Percentiles rank a stretch among this genome's conserved stretches.
phyloP scores from a whole-genome alignment of 2,888 invertebrate species.

The Trachelus tabidus region DNA sequence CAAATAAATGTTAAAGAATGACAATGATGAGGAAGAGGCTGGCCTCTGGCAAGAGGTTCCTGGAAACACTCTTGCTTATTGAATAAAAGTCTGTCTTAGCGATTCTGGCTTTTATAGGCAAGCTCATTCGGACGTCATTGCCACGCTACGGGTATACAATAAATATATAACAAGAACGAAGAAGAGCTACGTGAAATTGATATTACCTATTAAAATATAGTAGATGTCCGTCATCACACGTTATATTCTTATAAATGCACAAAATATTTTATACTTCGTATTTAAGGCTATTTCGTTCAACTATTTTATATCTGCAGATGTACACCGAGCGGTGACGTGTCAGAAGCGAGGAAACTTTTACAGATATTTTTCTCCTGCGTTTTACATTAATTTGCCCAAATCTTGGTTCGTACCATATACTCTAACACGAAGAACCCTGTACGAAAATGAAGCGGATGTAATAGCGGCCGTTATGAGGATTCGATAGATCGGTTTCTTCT shows the following conservation, averaged over 20 bases:
- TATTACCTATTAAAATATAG: not conserved
- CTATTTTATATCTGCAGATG: too few species aligned
- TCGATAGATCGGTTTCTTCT: too few species aligned
- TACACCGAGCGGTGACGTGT: too few species aligned
- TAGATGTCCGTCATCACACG: conserved; percentile 10
- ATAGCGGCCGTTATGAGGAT: too few species aligned
- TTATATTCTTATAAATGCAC: conserved; percentile 39
- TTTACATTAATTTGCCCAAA: too few species aligned
- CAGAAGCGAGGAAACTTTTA: too few species aligned
- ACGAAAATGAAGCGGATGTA: too few species aligned
- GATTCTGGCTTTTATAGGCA: not conserved
- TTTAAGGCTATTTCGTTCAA: conserved; percentile 20
- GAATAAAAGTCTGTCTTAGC: not conserved
- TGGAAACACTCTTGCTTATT: not conserved
- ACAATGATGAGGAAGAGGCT: too few species aligned
- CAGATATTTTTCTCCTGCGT: too few species aligned
- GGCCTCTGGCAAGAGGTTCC: too few species aligned
- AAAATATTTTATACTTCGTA: conserved; percentile 48
- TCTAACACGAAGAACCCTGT: too few species aligned
- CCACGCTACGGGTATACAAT: conserved; percentile 18
- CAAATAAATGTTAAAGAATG: not conserved
- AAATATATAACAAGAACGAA: not conserved
- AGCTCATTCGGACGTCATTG: conserved; percentile 14
- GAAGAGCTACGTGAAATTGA: not conserved
- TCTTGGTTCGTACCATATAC: too few species aligned